phyloP scores from a whole-genome alignment of 2,113 vertebrate species.

The Prionailurus bengalensis region DNA sequence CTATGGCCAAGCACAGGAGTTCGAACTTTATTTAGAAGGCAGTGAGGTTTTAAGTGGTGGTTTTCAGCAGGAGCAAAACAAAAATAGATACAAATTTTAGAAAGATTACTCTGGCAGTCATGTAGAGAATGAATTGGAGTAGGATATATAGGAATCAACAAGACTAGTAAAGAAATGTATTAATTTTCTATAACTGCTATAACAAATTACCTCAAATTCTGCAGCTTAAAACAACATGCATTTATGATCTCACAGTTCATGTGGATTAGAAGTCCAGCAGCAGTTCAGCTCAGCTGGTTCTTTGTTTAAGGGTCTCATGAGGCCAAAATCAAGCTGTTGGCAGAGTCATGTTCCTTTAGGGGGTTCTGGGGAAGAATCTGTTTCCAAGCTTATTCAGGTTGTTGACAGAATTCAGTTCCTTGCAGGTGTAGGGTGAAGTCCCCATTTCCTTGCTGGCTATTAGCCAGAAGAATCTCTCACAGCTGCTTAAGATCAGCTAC shows the following conservation, averaged over 20 bases:
- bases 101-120: not conserved
- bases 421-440: not conserved
- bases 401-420: not conserved
- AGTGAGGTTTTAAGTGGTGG: not conserved
- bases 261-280: not conserved
- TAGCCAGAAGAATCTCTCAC: not conserved
- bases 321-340: not conserved
- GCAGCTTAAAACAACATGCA: not conserved
- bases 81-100: not conserved
- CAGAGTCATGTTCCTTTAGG: not conserved
- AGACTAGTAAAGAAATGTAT: not conserved
- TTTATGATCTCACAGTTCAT: not conserved
- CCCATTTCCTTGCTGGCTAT: not conserved
- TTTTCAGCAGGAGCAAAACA: not conserved
- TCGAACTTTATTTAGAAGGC: conserved; percentile 5
- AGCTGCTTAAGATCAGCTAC: not conserved
- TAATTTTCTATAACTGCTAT: not conserved
- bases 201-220: not conserved
- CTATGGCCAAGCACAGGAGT: not conserved
- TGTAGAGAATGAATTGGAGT: not conserved
- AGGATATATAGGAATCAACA: not conserved
- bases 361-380: not conserved
- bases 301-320: not conserved
- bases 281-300: not conserved
- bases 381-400: not conserved